Base-by-base conservation (phyloP, 2,888 invertebrate genomes). In the Liopterus haemorrhoidalis region DNA sequence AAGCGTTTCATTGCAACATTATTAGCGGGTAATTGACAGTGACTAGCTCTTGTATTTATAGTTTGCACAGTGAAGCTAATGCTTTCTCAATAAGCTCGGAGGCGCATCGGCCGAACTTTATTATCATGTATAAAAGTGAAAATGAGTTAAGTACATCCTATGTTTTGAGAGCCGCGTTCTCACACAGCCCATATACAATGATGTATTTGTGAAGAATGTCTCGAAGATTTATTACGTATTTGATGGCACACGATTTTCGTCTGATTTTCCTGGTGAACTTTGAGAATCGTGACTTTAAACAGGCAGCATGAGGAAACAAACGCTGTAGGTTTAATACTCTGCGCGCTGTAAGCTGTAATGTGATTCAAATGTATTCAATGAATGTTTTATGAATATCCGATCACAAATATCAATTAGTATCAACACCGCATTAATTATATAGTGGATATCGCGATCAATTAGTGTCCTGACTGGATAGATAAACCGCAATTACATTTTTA, bases 371-470 rank as follows among this genome's bases (percentile, higher is more conserved):
- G 45, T 45, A 45, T 45, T 22, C 45, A 37, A 25, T 31, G 45
- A 45, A 45, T 45, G 39, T 31, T 45, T 45, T 39, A 45, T 44
- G 36, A 39, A 45, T 45, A 45, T 45, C 45, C 39, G 45, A 45
- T 45, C 38, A 33, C 45, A 45, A 45, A 45, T 45, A 45, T 45
- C 45, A 45, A 45, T 45, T 45, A 39, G 32, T 20, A 39, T 45
- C 45, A 45, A 31, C 45, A 25, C 45, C 21, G 45, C 32, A 45
- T 45, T 45, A 32, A 45, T 45, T 45, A 45, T 38, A 38, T 43
- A 28, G 36, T 28, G 37, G 43, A 36, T 35, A 43, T 39, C 45
- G 39, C 27, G 39, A 39, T 38, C 39, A 45, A 45, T 45, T 45
- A 45, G 39, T 39, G 44, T 45, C 44, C 18, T 8, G 5, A 19